Evolutionary conservation across 2,888 invertebrate genomes (phyloP).

Genomic region (Drosophila tripunctata): DNA sequence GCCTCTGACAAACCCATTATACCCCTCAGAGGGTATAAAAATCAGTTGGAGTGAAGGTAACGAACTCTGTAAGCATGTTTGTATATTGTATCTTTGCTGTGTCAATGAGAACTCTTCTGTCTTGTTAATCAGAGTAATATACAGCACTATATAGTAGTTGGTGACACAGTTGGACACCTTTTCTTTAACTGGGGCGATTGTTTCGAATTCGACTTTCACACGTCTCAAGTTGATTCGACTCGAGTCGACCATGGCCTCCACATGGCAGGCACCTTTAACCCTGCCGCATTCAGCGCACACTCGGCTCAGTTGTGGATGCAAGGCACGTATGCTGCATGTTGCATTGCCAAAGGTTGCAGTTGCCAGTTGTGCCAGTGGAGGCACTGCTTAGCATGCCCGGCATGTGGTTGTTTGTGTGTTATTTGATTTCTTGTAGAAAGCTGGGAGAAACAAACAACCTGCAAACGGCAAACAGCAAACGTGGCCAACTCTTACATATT

Average conservation of each 20-base stretch:
- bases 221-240: no score
- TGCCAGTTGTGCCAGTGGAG: no score
- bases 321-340: conserved; percentile 29
- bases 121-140: neutral
- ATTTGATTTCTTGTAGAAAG: conserved; percentile 59
- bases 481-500: conserved; percentile 54
- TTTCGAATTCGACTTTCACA: conserved; percentile 61
- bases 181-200: conserved; percentile 3
- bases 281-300: neutral
- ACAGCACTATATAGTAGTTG: no score
- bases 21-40: no score
- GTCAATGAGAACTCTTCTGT: no score
- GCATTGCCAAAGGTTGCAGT: conserved; percentile 38
- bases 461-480: conserved; percentile 10
- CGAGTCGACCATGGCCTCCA: conserved; percentile 7
- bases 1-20: no score
- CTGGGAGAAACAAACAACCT: conserved; percentile 36
- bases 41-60: no score
- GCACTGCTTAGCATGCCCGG: conserved; percentile 65
- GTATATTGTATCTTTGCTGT: no score
- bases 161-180: neutral
- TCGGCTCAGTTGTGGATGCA: conserved; percentile 21
- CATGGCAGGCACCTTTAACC: conserved; percentile 28
- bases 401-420: conserved; percentile 46
- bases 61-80: no score